phyloP scores from a whole-genome alignment of 2,888 invertebrate genomes.

The Synanthedon andrenaeformis region DNA sequence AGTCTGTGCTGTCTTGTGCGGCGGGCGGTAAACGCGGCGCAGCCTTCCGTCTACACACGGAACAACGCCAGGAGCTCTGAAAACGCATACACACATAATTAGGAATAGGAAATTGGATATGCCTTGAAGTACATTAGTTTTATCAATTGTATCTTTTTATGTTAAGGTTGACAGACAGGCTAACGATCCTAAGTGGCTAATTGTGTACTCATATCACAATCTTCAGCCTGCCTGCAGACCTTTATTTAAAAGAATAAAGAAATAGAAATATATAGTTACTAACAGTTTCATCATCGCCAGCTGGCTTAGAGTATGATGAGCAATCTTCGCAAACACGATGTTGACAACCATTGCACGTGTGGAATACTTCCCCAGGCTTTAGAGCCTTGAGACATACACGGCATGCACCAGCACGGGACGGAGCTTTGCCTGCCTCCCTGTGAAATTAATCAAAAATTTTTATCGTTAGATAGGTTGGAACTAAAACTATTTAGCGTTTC shows the following conservation, averaged over 20 bases:
- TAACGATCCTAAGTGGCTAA: too few species aligned
- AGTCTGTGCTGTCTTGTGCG: conserved; percentile 87
- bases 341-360: conserved; percentile 90
- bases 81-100: background rate
- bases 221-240: too few species aligned
- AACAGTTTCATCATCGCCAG: conserved; percentile 86
- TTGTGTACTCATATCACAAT: too few species aligned
- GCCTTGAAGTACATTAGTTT: background rate
- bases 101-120: background rate
- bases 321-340: conserved; percentile 94
- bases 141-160: too few species aligned
- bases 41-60: conserved; percentile 87
- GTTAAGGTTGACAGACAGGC: too few species aligned
- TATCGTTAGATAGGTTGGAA: background rate
- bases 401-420: conserved; percentile 82
- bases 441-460: conserved; percentile 1
- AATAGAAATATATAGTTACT: conserved; percentile 17
- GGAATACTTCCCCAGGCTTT: conserved; percentile 88
- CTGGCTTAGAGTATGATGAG: conserved; percentile 89
- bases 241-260: too few species aligned
- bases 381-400: conserved; percentile 89
- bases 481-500: too few species aligned
- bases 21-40: conserved; percentile 81
- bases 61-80: conserved; percentile 87
- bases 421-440: conserved; percentile 78